Evolutionary conservation across 1,140 invertebrate species (phyloP).

Genomic region (Coptotermes formosanus): DNA sequence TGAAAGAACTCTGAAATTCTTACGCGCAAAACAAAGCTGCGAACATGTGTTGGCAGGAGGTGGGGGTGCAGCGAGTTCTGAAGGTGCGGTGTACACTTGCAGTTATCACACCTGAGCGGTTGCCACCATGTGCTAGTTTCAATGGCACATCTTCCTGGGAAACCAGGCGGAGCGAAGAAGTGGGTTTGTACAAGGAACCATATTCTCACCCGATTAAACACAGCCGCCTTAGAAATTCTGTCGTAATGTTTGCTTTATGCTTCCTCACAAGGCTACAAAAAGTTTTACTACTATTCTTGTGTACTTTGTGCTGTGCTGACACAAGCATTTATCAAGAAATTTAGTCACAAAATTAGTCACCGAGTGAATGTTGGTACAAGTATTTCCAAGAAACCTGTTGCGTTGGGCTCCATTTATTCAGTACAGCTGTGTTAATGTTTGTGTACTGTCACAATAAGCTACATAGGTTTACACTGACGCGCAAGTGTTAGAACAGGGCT

Average conservation of each 20-base stretch:
- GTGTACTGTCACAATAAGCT: not conserved
- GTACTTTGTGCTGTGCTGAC: constrained; percentile 8
- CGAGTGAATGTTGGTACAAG: not conserved
- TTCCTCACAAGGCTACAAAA: not conserved
- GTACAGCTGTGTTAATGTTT: not conserved
- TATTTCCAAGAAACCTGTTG: not conserved
- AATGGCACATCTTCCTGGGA: not conserved
- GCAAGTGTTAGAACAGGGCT: no score
- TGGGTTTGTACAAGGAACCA: constrained; percentile 1
- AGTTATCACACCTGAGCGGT: not conserved
- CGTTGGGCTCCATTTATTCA: not conserved
- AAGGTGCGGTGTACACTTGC: not conserved
- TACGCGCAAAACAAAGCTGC: not conserved
- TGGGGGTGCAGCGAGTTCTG: no score
- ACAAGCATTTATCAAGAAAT: constrained; percentile 17
- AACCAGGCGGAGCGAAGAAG: not conserved
- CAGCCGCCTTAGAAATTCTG: constrained; percentile 1
- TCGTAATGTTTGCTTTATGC: not conserved
- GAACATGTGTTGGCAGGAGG: not conserved
- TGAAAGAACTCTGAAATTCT: no score
- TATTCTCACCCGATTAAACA: constrained; percentile 12
- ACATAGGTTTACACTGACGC: not conserved
- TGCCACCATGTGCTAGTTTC: not conserved
- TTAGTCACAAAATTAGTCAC: not conserved
- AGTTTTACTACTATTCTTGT: constrained; percentile 5